A percentile compares a stretch with the other conserved stretches of the same genome.
Conservation (phyloP, 2,888 invertebrate species). For the Coleophora deauratella region DNA sequence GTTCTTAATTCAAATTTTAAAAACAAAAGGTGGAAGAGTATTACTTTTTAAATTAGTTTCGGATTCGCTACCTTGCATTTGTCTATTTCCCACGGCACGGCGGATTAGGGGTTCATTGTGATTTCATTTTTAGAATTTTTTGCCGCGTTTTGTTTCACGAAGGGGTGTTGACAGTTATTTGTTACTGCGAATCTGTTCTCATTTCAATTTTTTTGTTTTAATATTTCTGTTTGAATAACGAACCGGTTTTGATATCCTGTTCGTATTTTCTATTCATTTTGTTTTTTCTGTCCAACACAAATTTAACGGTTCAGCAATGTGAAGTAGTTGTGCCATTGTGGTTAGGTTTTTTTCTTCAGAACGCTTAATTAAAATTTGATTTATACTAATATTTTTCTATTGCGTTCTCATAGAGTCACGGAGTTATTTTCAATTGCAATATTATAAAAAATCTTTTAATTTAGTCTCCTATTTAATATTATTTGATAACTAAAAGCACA, state of each 20-base stretch:
- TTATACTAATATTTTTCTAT: conserved; percentile 58
- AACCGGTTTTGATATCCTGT: conserved; percentile 64
- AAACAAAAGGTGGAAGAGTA: conserved; percentile 58
- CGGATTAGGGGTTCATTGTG: conserved; percentile 63
- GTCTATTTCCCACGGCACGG: conserved; percentile 64
- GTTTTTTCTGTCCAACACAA: conserved; percentile 50
- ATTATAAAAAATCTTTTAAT: too few relatives aligned
- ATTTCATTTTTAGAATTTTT: conserved; percentile 63
- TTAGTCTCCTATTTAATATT: too few relatives aligned
- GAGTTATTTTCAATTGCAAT: too few relatives aligned
- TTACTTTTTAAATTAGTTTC: conserved; percentile 73
- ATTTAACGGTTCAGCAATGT: conserved; percentile 66
- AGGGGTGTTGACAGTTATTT: conserved; percentile 75
- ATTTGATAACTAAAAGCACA: too few relatives aligned
- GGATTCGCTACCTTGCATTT: conserved; percentile 69
- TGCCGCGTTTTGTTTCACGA: conserved; percentile 61
- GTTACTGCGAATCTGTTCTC: conserved; percentile 63
- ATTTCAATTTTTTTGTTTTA: conserved; percentile 56
- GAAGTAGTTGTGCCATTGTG: conserved; percentile 59
- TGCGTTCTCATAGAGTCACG: conserved; percentile 26
- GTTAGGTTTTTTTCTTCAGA: conserved; percentile 44
- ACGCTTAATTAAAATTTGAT: conserved; percentile 70
- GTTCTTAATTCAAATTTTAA: conserved; percentile 34
- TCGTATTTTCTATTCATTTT: conserved; percentile 54
- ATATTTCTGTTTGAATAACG: conserved; percentile 44